These are phyloP conservation scores for Bufo bufo DNA, from an alignment of 2,113 vertebrate species.

Conservation along the genomic window DNA sequence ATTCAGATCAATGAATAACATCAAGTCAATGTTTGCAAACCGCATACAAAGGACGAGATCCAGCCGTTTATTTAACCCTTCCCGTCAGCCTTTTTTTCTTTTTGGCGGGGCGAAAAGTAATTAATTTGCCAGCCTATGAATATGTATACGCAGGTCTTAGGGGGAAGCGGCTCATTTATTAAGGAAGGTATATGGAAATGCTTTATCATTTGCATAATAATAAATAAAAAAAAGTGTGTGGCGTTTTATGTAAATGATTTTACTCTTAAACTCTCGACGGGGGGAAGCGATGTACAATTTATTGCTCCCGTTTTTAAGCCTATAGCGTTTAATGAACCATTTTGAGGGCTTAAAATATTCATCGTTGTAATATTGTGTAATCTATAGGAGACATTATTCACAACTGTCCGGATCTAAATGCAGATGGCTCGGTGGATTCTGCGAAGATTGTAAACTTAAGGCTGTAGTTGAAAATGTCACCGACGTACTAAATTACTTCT, in stretches of 20 bases:
- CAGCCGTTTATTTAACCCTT: constrained; percentile 36
- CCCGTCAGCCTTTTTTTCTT: neutral
- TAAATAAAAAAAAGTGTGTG: constrained; percentile 53
- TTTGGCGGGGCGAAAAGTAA: neutral
- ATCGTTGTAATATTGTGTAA: constrained; percentile 55
- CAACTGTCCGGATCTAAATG: constrained; percentile 50
- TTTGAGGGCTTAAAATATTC: constrained; percentile 57
- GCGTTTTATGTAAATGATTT: constrained; percentile 57
- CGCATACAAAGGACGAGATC: neutral
- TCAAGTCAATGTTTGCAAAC: constrained; percentile 46
- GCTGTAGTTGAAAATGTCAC: constrained; percentile 55
- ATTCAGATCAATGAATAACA: constrained; percentile 21
- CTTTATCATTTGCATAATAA: constrained; percentile 51
- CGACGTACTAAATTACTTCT: constrained; percentile 45
- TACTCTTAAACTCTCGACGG: constrained; percentile 39
- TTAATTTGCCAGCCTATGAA: constrained; percentile 52
- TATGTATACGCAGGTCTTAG: constrained; percentile 33
- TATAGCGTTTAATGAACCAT: constrained; percentile 58
- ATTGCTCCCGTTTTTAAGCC: constrained; percentile 52
- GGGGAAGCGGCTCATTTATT: constrained; percentile 42
- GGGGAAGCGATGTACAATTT: constrained; percentile 33
- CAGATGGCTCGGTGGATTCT: constrained; percentile 39
- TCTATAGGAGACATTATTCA: constrained; percentile 58
- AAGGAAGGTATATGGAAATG: constrained; percentile 27
- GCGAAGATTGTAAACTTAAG: constrained; percentile 53